Evolutionary conservation across 2,888 invertebrate genomes (phyloP).

Genomic region (Gari tellinella): DNA sequence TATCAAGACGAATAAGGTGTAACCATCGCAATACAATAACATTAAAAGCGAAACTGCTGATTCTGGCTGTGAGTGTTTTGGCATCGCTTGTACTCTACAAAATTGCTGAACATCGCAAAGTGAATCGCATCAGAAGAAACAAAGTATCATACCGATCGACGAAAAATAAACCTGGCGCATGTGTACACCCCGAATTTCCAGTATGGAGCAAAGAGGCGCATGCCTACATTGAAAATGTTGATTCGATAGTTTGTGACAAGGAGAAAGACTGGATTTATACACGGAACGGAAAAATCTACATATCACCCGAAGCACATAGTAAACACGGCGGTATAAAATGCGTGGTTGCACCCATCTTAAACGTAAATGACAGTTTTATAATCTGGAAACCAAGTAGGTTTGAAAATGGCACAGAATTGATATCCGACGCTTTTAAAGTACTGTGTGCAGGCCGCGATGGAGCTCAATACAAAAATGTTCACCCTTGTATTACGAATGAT

Average conservation of each 20-base stretch:
- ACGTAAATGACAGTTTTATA: conserved; percentile 70
- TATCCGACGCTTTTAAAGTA: conserved; percentile 80
- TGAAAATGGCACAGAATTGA: conserved; percentile 66
- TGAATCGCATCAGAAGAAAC: no score
- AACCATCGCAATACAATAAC: no score
- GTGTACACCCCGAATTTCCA: conserved; percentile 89
- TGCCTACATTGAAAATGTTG: conserved; percentile 88
- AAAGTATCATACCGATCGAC: no score
- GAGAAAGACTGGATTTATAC: conserved; percentile 91
- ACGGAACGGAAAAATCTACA: conserved; percentile 87
- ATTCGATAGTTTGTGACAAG: conserved; percentile 88
- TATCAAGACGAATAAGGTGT: no score
- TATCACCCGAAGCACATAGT: conserved; percentile 86
- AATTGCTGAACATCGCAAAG: no score
- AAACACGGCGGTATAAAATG: conserved; percentile 85
- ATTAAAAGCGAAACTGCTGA: no score
- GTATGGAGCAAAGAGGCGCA: conserved; percentile 90
- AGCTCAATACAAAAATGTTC: conserved; percentile 88
- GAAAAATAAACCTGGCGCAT: conserved; percentile 79
- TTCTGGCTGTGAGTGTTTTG: no score
- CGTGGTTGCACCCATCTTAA: conserved; percentile 86
- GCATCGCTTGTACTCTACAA: no score
- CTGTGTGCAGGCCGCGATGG: conserved; percentile 75
- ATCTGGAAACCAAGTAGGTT: conserved; percentile 67
- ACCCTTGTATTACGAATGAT: conserved; percentile 86